Conservation (phyloP, 1,140 invertebrate species). For the Epicauta chinensis region DNA sequence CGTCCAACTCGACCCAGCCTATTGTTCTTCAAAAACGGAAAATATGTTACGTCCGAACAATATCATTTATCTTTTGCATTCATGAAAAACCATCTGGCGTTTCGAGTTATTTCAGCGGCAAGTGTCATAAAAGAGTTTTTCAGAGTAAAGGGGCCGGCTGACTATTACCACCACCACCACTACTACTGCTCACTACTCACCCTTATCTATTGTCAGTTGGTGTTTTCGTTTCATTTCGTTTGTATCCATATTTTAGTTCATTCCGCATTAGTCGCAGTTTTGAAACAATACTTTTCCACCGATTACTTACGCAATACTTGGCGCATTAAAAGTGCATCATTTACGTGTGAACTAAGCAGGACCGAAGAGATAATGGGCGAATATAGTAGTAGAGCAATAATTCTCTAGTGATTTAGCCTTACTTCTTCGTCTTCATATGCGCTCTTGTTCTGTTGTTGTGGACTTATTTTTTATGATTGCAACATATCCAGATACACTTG, state of each 20-base stretch:
- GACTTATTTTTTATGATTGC: slow-evolving; percentile 14
- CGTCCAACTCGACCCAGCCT: no score
- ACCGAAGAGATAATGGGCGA: slow-evolving; percentile 30
- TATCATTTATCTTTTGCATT: slow-evolving; percentile 16
- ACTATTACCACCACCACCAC: no score
- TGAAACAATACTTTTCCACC: no score
- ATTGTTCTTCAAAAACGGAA: background rate
- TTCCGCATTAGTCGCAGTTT: slow-evolving; percentile 20
- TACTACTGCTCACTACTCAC: no score
- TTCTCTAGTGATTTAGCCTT: no score
- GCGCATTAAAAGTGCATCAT: slow-evolving; percentile 38
- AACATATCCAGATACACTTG: slow-evolving; percentile 27
- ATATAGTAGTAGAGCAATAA: no score
- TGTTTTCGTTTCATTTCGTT: no score
- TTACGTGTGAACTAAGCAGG: slow-evolving; percentile 38
- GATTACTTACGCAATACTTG: no score
- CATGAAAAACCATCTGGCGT: slow-evolving; percentile 8
- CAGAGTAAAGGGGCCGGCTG: no score
- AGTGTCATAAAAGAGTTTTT: slow-evolving; percentile 11
- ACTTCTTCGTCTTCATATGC: no score
- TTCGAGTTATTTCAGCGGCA: slow-evolving; percentile 7
- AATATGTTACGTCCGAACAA: slow-evolving; percentile 10
- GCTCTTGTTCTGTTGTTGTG: no score
- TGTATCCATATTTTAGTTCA: slow-evolving; percentile 16
- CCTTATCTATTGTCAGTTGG: no score